Conservation (phyloP, 2,113 vertebrate species). For the Indri indri region DNA sequence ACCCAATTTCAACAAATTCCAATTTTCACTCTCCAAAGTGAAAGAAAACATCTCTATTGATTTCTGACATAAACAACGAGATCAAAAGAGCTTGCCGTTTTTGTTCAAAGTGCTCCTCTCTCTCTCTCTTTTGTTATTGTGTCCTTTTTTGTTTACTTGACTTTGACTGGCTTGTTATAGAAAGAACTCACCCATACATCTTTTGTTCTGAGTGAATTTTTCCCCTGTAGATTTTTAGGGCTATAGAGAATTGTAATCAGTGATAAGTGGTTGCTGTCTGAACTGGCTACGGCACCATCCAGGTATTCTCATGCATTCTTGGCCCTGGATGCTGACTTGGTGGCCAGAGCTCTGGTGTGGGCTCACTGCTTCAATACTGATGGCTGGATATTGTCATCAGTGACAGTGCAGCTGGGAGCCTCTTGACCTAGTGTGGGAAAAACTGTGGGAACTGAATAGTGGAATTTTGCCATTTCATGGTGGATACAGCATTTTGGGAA, state of each 20-base stretch:
- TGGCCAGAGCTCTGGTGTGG: not conserved
- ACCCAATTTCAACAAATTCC: conserved; percentile 76
- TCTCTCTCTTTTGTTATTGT: not conserved
- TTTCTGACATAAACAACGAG: conserved; percentile 71
- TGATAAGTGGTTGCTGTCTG: not conserved
- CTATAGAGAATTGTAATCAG: not conserved
- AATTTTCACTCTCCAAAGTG: conserved; percentile 47
- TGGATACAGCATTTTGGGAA: not conserved
- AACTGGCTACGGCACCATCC: not conserved
- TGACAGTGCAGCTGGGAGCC: not conserved
- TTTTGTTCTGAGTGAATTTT: conserved; percentile 33
- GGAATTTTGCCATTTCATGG: conserved; percentile 1
- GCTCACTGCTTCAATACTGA: not conserved
- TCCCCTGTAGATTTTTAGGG: not conserved
- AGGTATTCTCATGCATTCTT: not conserved
- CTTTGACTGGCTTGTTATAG: conserved; percentile 48
- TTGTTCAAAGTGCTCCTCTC: conserved; percentile 51
- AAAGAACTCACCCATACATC: conserved; percentile 13
- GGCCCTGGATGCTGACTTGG: not conserved
- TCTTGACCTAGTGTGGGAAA: not conserved
- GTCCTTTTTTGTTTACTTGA: conserved; percentile 29
- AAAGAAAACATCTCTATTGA: conserved; percentile 73
- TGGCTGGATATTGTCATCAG: not conserved
- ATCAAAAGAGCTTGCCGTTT: conserved; percentile 69
- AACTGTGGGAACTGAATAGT: not conserved